Base-by-base conservation (phyloP, 2,797 vertebrate genomes). In the Pogonophryne albipinna region DNA sequence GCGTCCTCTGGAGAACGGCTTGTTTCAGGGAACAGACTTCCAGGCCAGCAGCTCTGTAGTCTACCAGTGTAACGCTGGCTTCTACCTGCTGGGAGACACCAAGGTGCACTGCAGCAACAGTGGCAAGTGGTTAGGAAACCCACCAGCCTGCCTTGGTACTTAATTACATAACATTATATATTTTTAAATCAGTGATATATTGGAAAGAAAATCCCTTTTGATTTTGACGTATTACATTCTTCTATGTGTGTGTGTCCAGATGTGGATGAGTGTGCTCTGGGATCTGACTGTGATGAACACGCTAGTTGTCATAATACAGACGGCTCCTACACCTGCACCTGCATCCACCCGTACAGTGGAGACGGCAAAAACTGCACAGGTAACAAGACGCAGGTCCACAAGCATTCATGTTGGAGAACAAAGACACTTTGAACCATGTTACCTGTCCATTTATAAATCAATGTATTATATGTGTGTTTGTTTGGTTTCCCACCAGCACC, bases 301-400 rank as follows among this genome's bases (percentile, higher is more conserved):
- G 96, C 98, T 3, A 97, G 94, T 67, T 99, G 98, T 90, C 94
- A 95, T 66, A 99, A 99, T 89, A 98, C 96, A 1, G 96, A 98
- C 0, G 98, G 98, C 50, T 99, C 98, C 31, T 97, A 99, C 82
- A 79, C 94, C 82, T 99, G 98, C 85, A 95, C 95, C 2, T 99
- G 98, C 64, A 80, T 94, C 60, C 93, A 92, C 47, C 98, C 97
- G 0, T 97, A 97, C 88, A 96, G 89, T 10, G 98, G 98, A 83
- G 94, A 98, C 27, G 98, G 98, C n/a, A 99, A 97, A 93, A 97
- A 94, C 89, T 99, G 98, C 91, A 93, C 96, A 95, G 98, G 98
- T 99, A 95, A 85, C n/a, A 59, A 31, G 1, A 53, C 16, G 13
- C 42, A 50, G 6, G 42, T n/a, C 6, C 11, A 52, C 41, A 13